phyloP scores from a whole-genome alignment of 2,113 vertebrate species.

The Hippocampus zosterae region DNA sequence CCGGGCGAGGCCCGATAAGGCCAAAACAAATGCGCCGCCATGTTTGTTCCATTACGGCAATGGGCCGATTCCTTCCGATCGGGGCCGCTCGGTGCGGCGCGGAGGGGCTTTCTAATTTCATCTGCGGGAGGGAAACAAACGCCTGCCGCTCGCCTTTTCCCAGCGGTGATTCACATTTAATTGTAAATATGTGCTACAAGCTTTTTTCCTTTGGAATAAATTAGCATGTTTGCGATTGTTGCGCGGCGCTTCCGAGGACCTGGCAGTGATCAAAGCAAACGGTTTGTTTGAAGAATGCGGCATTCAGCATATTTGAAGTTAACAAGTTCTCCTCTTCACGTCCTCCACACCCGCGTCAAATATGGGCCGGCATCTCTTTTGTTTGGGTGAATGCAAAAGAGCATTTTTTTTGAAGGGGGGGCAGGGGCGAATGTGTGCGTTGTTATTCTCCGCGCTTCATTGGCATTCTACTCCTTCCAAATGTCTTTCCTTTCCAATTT shows the following conservation, averaged over 20 bases:
- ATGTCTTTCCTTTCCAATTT: too few species aligned
- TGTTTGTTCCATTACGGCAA: constrained; percentile 57
- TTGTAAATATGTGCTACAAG: constrained; percentile 67
- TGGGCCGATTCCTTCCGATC: constrained; percentile 48
- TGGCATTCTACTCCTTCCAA: not conserved
- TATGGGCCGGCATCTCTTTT: constrained; percentile 44
- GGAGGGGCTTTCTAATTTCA: constrained; percentile 47
- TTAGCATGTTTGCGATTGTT: constrained; percentile 66
- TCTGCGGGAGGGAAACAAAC: constrained; percentile 23
- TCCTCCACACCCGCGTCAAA: constrained; percentile 38
- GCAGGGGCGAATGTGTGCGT: too few species aligned
- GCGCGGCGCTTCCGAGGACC: constrained; percentile 57
- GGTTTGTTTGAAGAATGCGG: constrained; percentile 66
- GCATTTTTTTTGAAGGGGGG: too few species aligned
- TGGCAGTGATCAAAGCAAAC: constrained; percentile 63
- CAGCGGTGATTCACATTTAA: constrained; percentile 58
- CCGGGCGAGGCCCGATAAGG: constrained; percentile 66
- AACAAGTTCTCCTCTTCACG: constrained; percentile 54
- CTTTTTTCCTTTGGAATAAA: constrained; percentile 67
- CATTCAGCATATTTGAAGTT: constrained; percentile 68
- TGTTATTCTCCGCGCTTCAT: not conserved
- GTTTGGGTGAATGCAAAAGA: not conserved
- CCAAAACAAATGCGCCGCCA: constrained; percentile 56
- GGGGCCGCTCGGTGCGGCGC: constrained; percentile 27
- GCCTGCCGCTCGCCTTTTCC: constrained; percentile 35